A percentile compares a stretch with the other conserved stretches of the same genome.
Evolutionary conservation across 1,140 invertebrate species (phyloP).

Genomic region (Procambarus virginalis): DNA sequence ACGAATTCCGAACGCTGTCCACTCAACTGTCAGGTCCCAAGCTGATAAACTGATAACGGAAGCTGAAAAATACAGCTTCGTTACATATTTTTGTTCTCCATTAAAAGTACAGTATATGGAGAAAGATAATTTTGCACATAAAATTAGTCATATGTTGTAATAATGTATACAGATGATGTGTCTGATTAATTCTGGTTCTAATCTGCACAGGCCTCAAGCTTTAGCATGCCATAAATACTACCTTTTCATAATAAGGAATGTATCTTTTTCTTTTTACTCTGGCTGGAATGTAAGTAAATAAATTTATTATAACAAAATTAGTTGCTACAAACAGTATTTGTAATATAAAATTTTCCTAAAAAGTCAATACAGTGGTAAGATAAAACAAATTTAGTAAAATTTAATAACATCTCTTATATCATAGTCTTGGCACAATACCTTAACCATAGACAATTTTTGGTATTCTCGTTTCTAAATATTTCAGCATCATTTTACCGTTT

Average conservation of each 20-base stretch:
- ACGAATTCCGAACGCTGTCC: too few species aligned
- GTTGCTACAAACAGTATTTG: too few species aligned
- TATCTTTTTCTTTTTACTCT: neutral
- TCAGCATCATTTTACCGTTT: neutral
- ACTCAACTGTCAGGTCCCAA: too few species aligned
- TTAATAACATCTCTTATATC: neutral
- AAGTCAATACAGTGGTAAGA: too few species aligned
- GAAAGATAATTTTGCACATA: neutral
- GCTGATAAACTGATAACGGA: too few species aligned
- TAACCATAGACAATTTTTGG: neutral
- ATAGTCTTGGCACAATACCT: neutral
- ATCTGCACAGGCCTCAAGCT: neutral
- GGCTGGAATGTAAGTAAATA: neutral
- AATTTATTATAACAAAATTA: neutral
- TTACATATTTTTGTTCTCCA: neutral
- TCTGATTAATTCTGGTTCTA: neutral
- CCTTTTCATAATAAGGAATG: neutral
- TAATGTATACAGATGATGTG: neutral
- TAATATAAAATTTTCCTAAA: too few species aligned
- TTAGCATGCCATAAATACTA: neutral
- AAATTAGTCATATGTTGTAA: neutral
- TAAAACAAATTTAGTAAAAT: too few species aligned
- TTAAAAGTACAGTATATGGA: neutral
- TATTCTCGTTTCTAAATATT: neutral
- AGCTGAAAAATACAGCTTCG: too few species aligned